Percentiles rank a stretch among this genome's conserved stretches.
phyloP scores from a whole-genome alignment of 1,140 invertebrate genomes.

The Phymastichus coffea region DNA sequence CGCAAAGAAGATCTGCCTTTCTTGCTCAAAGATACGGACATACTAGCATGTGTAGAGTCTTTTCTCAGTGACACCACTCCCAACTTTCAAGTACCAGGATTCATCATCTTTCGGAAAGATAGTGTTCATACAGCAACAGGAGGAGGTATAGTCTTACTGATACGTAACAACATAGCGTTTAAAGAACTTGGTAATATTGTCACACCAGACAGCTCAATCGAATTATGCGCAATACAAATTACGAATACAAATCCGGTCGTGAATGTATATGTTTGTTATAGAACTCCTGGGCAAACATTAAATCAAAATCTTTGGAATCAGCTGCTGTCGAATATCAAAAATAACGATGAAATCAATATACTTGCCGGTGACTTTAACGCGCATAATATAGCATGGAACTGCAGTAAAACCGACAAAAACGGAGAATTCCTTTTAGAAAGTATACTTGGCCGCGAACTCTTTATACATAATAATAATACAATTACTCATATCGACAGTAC shows the following conservation, averaged over 20 bases:
- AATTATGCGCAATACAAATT: conserved; percentile 11
- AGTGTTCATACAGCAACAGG: background rate
- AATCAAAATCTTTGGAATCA: background rate
- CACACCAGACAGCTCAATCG: background rate
- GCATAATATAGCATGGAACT: background rate
- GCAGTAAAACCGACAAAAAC: background rate
- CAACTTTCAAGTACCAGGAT: background rate
- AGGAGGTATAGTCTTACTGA: background rate
- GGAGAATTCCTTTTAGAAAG: background rate
- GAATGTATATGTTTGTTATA: background rate
- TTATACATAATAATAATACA: too few species aligned
- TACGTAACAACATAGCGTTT: background rate
- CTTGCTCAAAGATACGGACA: too few species aligned
- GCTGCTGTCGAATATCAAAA: background rate
- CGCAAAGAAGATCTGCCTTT: too few species aligned
- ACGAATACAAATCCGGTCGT: background rate
- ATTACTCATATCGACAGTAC: too few species aligned
- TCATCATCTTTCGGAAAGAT: background rate
- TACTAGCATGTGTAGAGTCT: too few species aligned
- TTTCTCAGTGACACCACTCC: background rate
- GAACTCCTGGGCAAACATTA: background rate
- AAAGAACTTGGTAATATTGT: background rate
- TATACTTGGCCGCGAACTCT: background rate
- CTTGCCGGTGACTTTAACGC: conserved; percentile 2
- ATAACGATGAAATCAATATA: background rate